These are phyloP conservation scores for Platorchestia sp. DNA, from an alignment of 1,140 invertebrate species.

Conservation along the genomic window DNA sequence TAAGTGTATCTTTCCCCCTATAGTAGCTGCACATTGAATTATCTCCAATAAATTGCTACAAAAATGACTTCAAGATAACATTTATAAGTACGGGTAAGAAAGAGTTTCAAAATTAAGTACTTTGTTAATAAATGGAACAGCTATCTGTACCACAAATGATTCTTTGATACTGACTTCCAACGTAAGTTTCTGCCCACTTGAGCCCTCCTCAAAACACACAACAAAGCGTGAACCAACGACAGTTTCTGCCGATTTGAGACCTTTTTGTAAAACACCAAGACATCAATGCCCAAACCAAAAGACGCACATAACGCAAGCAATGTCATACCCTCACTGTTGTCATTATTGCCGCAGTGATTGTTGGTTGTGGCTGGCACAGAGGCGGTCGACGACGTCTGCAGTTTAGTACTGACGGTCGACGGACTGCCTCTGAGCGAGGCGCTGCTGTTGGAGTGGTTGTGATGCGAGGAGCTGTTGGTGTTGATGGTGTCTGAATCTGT, in stretches of 20 bases:
- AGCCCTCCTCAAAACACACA: no score
- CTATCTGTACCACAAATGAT: background rate
- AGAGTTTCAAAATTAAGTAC: background rate
- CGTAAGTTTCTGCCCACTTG: no score
- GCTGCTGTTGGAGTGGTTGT: slow-evolving; percentile 34
- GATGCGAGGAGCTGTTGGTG: background rate
- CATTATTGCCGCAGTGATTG: slow-evolving; percentile 39
- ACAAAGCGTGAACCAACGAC: no score
- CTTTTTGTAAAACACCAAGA: no score
- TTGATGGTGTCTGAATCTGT: slow-evolving; percentile 23
- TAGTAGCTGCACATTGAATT: background rate
- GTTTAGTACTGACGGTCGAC: background rate
- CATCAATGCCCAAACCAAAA: no score
- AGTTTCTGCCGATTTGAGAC: no score
- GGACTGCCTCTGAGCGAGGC: slow-evolving; percentile 30
- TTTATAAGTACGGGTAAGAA: no score
- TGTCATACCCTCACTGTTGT: slow-evolving; percentile 50
- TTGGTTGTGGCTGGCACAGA: slow-evolving; percentile 49
- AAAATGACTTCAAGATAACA: no score
- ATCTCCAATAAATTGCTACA: no score
- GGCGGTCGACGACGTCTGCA: background rate
- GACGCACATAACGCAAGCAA: background rate
- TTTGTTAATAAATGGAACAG: background rate
- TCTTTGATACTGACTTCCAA: no score
- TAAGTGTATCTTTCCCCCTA: no score